phyloP scores from a whole-genome alignment of 2,797 vertebrate species.

The Darevskia mixta region DNA sequence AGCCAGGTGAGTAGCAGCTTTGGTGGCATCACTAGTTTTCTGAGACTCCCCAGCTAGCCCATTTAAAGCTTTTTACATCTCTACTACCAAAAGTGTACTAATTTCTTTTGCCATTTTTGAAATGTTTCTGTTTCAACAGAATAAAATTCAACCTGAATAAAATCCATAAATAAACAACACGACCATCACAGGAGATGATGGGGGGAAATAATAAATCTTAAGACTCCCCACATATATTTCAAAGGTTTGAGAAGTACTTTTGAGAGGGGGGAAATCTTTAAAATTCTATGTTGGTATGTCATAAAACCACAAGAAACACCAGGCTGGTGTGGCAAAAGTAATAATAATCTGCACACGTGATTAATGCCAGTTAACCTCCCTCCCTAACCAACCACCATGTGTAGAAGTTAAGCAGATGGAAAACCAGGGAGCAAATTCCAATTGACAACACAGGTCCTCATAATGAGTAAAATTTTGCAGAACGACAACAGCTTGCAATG shows the following conservation, averaged over 20 bases:
- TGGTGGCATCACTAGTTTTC: not conserved
- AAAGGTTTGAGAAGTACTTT: not conserved
- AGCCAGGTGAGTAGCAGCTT: not conserved
- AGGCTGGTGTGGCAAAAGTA: slow-evolving; percentile 9
- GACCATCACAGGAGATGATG: no score
- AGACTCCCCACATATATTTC: not conserved
- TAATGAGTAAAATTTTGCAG: not conserved
- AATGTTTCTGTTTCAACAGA: not conserved
- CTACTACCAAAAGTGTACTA: no score
- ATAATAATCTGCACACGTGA: not conserved
- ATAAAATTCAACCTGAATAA: not conserved
- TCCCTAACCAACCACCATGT: not conserved
- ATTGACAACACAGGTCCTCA: not conserved
- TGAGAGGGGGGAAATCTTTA: not conserved
- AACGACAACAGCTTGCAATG: slow-evolving; percentile 20
- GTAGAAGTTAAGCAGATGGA: not conserved
- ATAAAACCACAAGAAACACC: not conserved
- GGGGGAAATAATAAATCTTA: not conserved
- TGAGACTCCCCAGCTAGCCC: not conserved
- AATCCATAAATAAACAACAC: not conserved
- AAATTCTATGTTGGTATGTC: not conserved
- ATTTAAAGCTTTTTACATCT: not conserved
- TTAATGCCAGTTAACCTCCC: not conserved
- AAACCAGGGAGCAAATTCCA: not conserved
- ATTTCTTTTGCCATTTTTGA: not conserved